A percentile compares a stretch with the other conserved stretches of the same genome.
Conservation (phyloP, 2,888 invertebrate genomes). For the Phalera bucephala region DNA sequence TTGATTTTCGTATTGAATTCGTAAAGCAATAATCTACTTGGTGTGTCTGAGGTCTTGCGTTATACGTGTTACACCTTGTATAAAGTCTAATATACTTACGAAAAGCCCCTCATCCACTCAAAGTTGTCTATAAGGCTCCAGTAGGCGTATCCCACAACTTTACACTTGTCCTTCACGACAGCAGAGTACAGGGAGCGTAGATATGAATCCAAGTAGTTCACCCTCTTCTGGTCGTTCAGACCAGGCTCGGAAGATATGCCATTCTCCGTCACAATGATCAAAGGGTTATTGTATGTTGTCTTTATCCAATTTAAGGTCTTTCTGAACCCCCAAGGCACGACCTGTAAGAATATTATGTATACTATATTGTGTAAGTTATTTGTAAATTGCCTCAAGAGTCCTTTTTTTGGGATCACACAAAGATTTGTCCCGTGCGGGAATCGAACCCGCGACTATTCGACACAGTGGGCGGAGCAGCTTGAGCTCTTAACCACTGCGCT, state of each 20-base stretch:
- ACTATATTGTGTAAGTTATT: too few relatives aligned
- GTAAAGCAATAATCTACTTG: too few relatives aligned
- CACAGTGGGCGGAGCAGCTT: too few relatives aligned
- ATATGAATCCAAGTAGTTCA: conserved; percentile 79
- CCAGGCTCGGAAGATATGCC: conserved; percentile 78
- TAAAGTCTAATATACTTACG: conserved; percentile 72
- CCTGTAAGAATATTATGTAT: conserved; percentile 54
- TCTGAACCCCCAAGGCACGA: conserved; percentile 86
- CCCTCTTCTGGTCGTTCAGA: conserved; percentile 69
- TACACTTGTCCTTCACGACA: conserved; percentile 79
- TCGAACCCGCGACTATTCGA: too few relatives aligned
- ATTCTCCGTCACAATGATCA: conserved; percentile 84
- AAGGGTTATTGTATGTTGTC: conserved; percentile 81
- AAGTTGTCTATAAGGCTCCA: conserved; percentile 93
- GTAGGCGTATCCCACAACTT: conserved; percentile 86
- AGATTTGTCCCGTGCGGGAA: too few relatives aligned
- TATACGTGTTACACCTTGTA: too few relatives aligned
- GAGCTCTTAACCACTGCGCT: too few relatives aligned
- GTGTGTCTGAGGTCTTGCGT: too few relatives aligned
- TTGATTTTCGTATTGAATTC: too few relatives aligned
- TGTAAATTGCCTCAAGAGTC: too few relatives aligned
- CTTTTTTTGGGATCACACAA: too few relatives aligned
- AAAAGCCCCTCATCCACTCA: conserved; percentile 90
- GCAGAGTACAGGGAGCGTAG: conserved; percentile 70
- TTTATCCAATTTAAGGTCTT: conserved; percentile 85